Conservation (phyloP, 2,888 invertebrate species). For the Agriotes lineatus region DNA sequence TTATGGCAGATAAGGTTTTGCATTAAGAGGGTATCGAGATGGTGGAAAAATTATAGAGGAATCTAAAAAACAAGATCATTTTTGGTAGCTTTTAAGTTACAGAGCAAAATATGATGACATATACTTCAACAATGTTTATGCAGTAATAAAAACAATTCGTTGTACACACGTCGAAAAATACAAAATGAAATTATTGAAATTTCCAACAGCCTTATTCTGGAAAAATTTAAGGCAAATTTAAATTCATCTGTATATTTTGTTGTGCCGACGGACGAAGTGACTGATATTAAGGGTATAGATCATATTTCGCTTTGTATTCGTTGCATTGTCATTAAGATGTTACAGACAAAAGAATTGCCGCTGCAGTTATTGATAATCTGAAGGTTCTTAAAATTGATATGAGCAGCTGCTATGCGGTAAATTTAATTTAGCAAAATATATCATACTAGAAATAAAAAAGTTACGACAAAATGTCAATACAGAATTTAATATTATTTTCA, state of each 20-base stretch:
- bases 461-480: not conserved
- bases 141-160: constrained; percentile 3
- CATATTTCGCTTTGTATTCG: not conserved
- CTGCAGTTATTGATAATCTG: not conserved
- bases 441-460: not conserved
- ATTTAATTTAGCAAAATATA: not conserved
- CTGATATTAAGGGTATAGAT: not conserved
- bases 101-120: not conserved
- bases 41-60: too few species aligned
- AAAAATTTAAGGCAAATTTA: not conserved
- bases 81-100: constrained; percentile 9
- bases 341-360: not conserved
- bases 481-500: not conserved
- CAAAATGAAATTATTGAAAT: constrained; percentile 21
- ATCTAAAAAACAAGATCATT: too few species aligned
- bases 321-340: not conserved
- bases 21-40: too few species aligned
- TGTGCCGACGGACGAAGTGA: not conserved
- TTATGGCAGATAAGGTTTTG: not conserved
- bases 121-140: not conserved
- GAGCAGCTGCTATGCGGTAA: constrained; percentile 7
- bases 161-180: constrained; percentile 19
- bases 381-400: not conserved
- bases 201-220: not conserved
- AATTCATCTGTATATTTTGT: not conserved